phyloP scores from a whole-genome alignment of 2,797 vertebrate species.

The Rallus crepitans region DNA sequence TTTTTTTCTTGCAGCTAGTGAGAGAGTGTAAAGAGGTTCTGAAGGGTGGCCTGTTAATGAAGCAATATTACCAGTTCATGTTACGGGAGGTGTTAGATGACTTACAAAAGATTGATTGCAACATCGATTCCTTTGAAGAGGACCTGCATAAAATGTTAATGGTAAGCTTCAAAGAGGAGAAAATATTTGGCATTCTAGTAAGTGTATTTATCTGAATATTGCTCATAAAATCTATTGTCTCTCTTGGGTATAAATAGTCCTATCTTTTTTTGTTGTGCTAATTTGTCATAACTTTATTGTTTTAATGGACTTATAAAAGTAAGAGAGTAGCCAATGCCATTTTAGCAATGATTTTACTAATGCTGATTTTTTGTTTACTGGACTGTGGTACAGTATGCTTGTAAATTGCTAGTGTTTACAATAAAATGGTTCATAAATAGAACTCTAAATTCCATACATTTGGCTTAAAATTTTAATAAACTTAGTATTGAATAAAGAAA shows the following conservation, averaged over 20 bases:
- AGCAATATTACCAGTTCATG: constrained; percentile 99
- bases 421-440: neutral
- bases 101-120: constrained; percentile 86
- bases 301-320: neutral
- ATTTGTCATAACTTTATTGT: neutral
- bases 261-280: neutral
- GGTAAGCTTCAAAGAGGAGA: constrained; percentile 78
- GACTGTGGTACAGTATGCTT: neutral
- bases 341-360: neutral
- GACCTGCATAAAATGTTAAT: constrained; percentile 98
- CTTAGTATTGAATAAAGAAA: neutral
- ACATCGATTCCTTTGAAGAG: constrained; percentile 97
- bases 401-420: neutral
- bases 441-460: neutral
- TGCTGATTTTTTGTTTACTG: neutral
- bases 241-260: neutral
- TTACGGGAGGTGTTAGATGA: constrained; percentile 88
- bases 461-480: neutral
- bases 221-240: neutral
- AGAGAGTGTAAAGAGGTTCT: constrained; percentile 98
- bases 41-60: constrained; percentile 97
- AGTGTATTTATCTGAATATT: neutral
- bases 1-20: constrained; percentile 87
- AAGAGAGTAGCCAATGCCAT: neutral
- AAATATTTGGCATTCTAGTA: neutral